Evolutionary conservation across 2,113 vertebrate species (phyloP).

Genomic region (Cebus imitator): DNA sequence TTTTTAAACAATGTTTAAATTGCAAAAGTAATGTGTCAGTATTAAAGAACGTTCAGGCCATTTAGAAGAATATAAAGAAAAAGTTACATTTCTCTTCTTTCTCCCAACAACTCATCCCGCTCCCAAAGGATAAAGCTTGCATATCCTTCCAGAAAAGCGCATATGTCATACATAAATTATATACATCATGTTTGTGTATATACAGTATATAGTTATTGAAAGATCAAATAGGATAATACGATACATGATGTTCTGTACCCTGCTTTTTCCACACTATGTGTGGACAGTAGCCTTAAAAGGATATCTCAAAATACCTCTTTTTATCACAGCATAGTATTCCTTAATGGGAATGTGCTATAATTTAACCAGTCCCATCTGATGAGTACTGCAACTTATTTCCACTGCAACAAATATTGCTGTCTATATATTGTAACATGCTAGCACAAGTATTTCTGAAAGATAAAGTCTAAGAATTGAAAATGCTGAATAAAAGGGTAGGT

Average conservation of each 20-base stretch:
- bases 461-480: slow-evolving; percentile 27
- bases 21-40: neutral
- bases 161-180: neutral
- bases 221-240: neutral
- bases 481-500: neutral
- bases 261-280: neutral
- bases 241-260: neutral
- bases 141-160: neutral
- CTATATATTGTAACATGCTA: neutral
- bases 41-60: neutral
- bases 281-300: neutral
- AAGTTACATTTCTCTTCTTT: slow-evolving; percentile 6
- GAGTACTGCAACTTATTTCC: neutral
- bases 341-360: neutral
- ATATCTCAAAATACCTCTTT: neutral
- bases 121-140: slow-evolving; percentile 17
- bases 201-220: neutral
- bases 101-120: neutral
- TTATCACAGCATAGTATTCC: neutral
- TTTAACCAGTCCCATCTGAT: slow-evolving; percentile 18
- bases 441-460: slow-evolving; percentile 28
- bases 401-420: neutral
- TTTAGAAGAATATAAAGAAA: slow-evolving; percentile 36
- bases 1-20: slow-evolving; percentile 13
- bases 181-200: neutral